phyloP scores from a whole-genome alignment of 2,797 vertebrate genomes.

The Platyrinchus mystaceus region DNA sequence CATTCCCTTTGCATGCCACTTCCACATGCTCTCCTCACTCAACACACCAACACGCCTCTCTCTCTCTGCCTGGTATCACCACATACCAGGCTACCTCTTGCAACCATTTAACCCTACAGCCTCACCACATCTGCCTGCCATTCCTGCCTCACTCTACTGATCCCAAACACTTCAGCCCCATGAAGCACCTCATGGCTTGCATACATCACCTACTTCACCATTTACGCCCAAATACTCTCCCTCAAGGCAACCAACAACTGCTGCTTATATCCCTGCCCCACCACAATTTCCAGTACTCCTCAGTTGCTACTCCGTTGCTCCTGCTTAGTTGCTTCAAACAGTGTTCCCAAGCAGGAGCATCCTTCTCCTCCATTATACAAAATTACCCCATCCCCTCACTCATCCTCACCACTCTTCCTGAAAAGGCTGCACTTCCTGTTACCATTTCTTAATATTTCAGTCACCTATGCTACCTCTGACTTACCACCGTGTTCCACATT shows the following conservation, averaged over 20 bases:
- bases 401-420: background rate
- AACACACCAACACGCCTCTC: background rate
- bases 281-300: background rate
- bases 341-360: background rate
- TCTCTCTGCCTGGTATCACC: background rate
- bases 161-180: background rate
- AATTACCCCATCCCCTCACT: background rate
- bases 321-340: background rate
- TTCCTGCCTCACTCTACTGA: background rate
- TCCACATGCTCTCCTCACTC: background rate
- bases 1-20: accelerated
- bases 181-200: accelerated
- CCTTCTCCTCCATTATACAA: background rate
- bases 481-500: background rate
- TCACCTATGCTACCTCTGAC: background rate
- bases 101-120: background rate
- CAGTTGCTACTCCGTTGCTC: background rate
- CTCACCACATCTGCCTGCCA: background rate
- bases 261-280: background rate
- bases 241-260: background rate
- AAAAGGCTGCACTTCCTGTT: background rate
- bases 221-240: background rate
- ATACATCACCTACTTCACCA: background rate
- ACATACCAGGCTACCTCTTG: background rate
- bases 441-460: background rate